phyloP scores from a whole-genome alignment of 2,888 invertebrate species.

The Trichopoda pennipes region DNA sequence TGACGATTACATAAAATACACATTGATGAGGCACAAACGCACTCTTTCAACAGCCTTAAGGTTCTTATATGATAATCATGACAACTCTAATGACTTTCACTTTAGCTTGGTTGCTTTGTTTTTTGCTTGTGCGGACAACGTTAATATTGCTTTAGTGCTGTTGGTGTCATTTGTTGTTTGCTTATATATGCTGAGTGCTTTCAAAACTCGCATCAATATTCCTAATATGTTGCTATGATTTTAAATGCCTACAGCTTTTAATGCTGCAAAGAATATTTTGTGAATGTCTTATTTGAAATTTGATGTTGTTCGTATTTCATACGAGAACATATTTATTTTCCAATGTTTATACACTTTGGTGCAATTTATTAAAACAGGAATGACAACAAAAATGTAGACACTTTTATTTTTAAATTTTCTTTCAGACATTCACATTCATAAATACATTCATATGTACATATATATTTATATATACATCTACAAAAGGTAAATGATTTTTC shows the following conservation, averaged over 20 bases:
- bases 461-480: too few relatives aligned
- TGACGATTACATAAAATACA: conserved; percentile 6
- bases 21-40: conserved; percentile 1
- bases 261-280: conserved; percentile 13
- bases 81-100: conserved; percentile 50
- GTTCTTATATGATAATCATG: conserved; percentile 51
- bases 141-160: conserved; percentile 12
- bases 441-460: too few relatives aligned
- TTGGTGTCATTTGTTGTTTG: conserved; percentile 10
- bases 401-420: too few relatives aligned
- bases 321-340: too few relatives aligned
- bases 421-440: too few relatives aligned
- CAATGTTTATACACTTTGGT: too few relatives aligned
- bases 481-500: too few relatives aligned
- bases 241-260: conserved; percentile 51
- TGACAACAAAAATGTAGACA: too few relatives aligned
- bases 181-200: conserved; percentile 27
- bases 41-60: conserved; percentile 52
- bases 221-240: conserved; percentile 55
- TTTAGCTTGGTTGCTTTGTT: conserved; percentile 14
- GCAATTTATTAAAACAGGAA: too few relatives aligned
- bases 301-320: not conserved
- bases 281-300: conserved; percentile 9
- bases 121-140: not conserved
- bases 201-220: conserved; percentile 48